These are phyloP conservation scores for Helobdella robusta DNA, from an alignment of 2,888 invertebrate species.

Conservation along the genomic window DNA sequence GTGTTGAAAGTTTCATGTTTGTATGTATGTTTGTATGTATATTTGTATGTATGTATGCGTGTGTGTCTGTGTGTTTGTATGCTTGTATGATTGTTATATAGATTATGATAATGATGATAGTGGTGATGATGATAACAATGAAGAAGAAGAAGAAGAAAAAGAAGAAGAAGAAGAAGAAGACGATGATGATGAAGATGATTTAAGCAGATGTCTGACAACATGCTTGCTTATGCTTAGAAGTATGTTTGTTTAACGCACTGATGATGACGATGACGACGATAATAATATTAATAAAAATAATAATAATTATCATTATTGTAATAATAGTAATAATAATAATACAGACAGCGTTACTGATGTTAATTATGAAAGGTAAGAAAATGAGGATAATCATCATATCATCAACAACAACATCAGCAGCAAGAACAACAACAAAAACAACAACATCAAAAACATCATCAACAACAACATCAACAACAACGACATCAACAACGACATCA, in stretches of 20 bases:
- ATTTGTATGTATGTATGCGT: neutral
- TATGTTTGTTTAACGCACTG: neutral
- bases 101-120: neutral
- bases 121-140: neutral
- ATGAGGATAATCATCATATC: too few species aligned
- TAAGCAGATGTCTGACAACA: too few species aligned
- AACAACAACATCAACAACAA: too few species aligned
- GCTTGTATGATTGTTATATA: neutral
- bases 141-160: too few species aligned
- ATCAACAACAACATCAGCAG: too few species aligned
- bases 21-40: neutral
- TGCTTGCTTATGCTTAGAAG: too few species aligned
- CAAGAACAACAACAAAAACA: too few species aligned
- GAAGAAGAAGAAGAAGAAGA: too few species aligned
- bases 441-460: too few species aligned
- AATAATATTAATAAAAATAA: neutral
- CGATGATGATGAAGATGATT: neutral
- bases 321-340: neutral
- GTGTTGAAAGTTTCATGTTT: neutral
- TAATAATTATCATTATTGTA: neutral
- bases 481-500: too few species aligned
- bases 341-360: neutral
- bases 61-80: constrained; percentile 15
- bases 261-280: constrained; percentile 8
- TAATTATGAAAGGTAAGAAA: too few species aligned